A percentile compares a stretch with the other conserved stretches of the same genome.
Evolutionary conservation across 2,113 vertebrate genomes (phyloP).

Genomic region (Pica pica): DNA sequence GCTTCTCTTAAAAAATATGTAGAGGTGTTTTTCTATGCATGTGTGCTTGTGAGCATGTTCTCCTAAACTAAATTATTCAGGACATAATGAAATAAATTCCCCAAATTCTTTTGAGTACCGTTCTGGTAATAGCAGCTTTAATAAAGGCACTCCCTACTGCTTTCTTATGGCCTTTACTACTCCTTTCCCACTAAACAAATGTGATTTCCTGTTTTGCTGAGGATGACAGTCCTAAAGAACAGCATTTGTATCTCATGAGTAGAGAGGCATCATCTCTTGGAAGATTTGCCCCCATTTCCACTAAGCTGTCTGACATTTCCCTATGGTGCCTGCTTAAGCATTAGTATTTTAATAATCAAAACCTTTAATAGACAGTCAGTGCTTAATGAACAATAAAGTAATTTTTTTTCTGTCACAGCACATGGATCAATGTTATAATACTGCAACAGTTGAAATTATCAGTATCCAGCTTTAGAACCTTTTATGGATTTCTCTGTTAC

Average conservation of each 20-base stretch:
- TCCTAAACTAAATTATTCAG: neutral
- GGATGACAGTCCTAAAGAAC: neutral
- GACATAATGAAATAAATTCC: constrained; percentile 11
- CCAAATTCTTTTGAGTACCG: neutral
- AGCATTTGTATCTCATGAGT: neutral
- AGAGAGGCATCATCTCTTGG: neutral
- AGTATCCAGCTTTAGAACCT: neutral
- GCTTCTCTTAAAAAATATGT: neutral
- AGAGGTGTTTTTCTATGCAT: neutral
- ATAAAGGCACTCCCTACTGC: neutral
- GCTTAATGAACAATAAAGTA: neutral
- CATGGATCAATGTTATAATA: neutral
- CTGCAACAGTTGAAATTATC: neutral
- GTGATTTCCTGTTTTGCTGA: neutral
- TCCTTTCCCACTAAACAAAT: neutral
- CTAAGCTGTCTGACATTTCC: neutral
- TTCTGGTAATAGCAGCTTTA: neutral
- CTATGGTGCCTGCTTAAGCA: neutral
- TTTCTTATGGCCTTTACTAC: neutral
- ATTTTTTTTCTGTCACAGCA: neutral
- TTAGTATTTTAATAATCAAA: neutral
- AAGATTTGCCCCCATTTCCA: neutral
- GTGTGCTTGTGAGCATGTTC: neutral
- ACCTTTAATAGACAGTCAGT: neutral
- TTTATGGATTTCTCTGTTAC: neutral